A percentile compares a stretch with the other conserved stretches of the same genome.
Conservation (phyloP, 2,113 vertebrate species). For the Edolisoma coerulescens region DNA sequence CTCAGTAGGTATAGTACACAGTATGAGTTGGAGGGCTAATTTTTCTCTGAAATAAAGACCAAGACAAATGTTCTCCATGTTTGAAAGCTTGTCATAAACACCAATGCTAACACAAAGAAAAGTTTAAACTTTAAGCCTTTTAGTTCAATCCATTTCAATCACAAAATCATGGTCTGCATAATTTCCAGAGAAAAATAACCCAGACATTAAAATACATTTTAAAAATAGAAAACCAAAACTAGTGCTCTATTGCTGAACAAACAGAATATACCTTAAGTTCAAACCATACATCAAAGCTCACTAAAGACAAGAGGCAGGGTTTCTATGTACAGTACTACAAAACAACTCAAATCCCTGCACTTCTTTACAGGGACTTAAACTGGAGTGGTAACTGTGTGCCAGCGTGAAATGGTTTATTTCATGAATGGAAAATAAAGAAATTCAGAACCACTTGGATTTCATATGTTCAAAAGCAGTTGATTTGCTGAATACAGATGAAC, state of each 20-base stretch:
- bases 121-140: neutral
- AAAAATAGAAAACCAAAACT: neutral
- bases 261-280: neutral
- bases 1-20: neutral
- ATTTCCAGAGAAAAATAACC: neutral
- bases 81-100: neutral
- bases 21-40: neutral
- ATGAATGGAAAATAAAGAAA: neutral
- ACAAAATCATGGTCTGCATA: neutral
- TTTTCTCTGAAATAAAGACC: neutral
- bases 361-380: neutral
- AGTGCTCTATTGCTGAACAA: neutral
- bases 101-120: neutral
- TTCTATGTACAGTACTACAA: neutral
- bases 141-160: neutral
- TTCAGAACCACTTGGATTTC: neutral
- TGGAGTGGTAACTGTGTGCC: neutral
- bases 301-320: neutral
- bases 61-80: neutral
- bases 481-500: conserved; percentile 9
- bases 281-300: neutral
- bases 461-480: neutral
- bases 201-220: neutral
- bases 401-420: neutral
- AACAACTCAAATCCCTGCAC: neutral